Conservation (phyloP, 2,113 vertebrate species). For the Ceyx melanurus region DNA sequence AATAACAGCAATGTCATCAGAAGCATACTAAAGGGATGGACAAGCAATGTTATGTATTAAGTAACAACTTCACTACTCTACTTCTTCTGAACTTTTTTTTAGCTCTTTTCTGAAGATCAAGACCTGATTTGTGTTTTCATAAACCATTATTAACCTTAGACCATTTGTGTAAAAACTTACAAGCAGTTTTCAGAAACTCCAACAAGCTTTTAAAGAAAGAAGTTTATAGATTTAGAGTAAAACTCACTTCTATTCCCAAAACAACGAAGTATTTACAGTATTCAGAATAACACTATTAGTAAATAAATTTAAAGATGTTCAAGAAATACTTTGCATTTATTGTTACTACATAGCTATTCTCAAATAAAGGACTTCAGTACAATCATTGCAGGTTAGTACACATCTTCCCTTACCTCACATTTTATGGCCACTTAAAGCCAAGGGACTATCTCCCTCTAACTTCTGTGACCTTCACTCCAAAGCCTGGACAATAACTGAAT, state of each 20-base stretch:
- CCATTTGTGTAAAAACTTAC: not conserved
- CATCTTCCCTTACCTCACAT: not conserved
- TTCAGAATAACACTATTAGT: not conserved
- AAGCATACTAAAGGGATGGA: not conserved
- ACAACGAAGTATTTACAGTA: not conserved
- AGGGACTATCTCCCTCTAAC: not conserved
- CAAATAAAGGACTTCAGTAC: not conserved
- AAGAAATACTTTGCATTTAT: not conserved
- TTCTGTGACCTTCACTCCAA: not conserved
- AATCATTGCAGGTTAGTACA: not conserved
- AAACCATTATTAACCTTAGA: constrained; percentile 6
- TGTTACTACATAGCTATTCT: not conserved
- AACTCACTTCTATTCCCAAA: not conserved
- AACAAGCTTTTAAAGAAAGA: not conserved
- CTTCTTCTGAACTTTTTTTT: not conserved
- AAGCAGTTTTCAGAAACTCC: not conserved
- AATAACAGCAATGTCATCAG: not conserved
- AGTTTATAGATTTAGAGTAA: not conserved
- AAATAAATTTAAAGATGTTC: not conserved
- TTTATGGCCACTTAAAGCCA: not conserved
- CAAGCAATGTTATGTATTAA: not conserved
- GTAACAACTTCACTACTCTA: not conserved
- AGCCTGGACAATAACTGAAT: not conserved
- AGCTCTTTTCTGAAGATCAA: not conserved
- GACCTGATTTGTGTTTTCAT: not conserved